Conservation (phyloP, 1,140 invertebrate genomes). For the Listronotus bonariensis region DNA sequence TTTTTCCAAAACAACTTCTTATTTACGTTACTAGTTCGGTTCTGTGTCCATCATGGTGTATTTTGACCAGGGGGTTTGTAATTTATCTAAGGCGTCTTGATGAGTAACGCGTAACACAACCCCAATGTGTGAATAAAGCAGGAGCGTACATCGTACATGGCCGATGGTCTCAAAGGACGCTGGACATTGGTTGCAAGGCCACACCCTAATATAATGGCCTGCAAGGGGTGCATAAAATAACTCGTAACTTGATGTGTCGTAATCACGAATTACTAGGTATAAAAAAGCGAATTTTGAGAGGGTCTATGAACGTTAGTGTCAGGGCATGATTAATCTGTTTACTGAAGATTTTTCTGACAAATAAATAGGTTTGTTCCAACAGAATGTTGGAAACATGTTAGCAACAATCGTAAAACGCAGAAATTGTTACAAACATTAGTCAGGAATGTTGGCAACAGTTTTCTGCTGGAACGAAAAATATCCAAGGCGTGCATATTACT, state of each 20-base stretch:
- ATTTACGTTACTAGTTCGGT: background rate
- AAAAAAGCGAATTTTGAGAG: background rate
- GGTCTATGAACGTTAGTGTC: too few species aligned
- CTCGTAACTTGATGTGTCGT: conserved; percentile 5
- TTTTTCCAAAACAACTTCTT: too few species aligned
- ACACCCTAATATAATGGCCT: conserved; percentile 20
- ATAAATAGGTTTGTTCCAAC: too few species aligned
- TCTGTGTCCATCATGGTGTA: conserved; percentile 2
- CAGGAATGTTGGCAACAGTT: too few species aligned
- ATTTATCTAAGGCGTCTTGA: conserved; percentile 21
- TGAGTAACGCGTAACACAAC: conserved; percentile 21
- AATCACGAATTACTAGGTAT: conserved; percentile 3
- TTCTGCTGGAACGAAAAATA: too few species aligned
- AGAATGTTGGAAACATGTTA: too few species aligned
- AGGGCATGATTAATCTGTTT: too few species aligned
- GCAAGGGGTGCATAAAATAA: conserved; percentile 25
- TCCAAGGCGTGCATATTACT: too few species aligned
- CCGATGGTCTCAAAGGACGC: conserved; percentile 23
- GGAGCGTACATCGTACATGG: conserved; percentile 18
- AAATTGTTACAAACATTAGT: too few species aligned
- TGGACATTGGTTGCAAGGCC: conserved; percentile 22
- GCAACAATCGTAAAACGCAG: too few species aligned
- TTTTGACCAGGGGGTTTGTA: conserved; percentile 9
- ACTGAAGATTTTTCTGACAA: too few species aligned
- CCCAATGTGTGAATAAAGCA: conserved; percentile 28